These are phyloP conservation scores for Falco columbarius DNA, from an alignment of 2,797 vertebrate genomes.

Conservation along the genomic window DNA sequence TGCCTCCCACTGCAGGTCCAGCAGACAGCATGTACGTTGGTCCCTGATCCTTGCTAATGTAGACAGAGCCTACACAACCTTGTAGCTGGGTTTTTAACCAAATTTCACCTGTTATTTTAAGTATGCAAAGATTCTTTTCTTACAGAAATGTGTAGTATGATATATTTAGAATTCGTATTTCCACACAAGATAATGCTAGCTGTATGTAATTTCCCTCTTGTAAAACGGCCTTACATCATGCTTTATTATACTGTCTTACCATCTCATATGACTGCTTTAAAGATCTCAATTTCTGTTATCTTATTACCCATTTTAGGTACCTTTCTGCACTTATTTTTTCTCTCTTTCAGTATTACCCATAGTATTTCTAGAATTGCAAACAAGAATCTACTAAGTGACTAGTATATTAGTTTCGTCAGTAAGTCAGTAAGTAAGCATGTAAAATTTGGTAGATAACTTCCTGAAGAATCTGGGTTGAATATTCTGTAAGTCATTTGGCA, in stretches of 20 bases:
- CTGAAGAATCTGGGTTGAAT: constrained; percentile 12
- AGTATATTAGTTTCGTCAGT: neutral
- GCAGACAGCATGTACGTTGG: neutral
- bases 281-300: neutral
- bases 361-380: neutral
- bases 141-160: neutral
- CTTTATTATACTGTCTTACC: neutral
- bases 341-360: neutral
- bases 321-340: neutral
- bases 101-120: neutral
- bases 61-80: neutral
- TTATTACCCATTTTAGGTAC: neutral
- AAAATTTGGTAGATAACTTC: constrained; percentile 8
- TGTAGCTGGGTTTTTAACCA: neutral
- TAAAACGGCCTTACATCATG: neutral
- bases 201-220: neutral
- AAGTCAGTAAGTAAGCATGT: neutral
- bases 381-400: neutral
- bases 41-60: neutral
- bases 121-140: neutral
- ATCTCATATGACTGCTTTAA: neutral
- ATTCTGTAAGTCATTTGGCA: constrained; percentile 17
- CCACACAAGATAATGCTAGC: neutral
- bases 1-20: neutral
- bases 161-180: neutral